Evolutionary conservation across 2,113 vertebrate genomes (phyloP).

Genomic region (Labeo rohita): DNA sequence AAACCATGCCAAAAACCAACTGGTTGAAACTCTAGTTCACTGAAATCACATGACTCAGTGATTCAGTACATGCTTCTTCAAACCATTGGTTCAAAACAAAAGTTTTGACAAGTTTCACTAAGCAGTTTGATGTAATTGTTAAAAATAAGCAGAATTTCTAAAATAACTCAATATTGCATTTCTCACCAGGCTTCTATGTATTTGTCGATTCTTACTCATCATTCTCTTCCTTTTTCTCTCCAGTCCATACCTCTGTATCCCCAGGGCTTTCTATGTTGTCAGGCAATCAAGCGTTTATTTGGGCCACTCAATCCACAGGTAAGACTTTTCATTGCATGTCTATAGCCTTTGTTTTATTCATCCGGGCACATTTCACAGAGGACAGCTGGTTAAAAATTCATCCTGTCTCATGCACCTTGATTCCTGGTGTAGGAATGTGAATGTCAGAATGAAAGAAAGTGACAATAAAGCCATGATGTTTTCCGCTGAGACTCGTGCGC

Average conservation of each 20-base stretch:
- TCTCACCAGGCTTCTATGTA: no score
- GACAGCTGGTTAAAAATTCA: slow-evolving; percentile 48
- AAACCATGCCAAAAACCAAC: no score
- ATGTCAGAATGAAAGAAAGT: slow-evolving; percentile 32
- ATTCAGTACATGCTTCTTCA: no score
- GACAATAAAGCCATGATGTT: slow-evolving; percentile 26
- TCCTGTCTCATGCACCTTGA: slow-evolving; percentile 17
- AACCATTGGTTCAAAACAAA: no score
- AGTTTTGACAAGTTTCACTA: no score
- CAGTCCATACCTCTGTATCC: background rate
- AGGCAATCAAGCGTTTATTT: slow-evolving; percentile 9
- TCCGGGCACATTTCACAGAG: slow-evolving; percentile 42
- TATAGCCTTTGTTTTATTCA: slow-evolving; percentile 49
- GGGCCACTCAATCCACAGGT: background rate
- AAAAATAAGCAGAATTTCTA: no score
- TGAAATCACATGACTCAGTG: no score
- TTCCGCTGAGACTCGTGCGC: background rate
- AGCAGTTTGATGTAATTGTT: no score
- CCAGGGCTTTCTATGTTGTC: background rate
- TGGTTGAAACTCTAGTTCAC: no score
- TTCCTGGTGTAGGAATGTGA: slow-evolving; percentile 22
- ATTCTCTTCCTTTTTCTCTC: background rate
- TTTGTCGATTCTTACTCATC: background rate
- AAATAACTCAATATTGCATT: no score
- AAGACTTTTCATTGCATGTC: slow-evolving; percentile 6